Evolutionary conservation across 30 jellyfish, hydroid and myxozoan genomes (phyloP).

Genomic region (Hydra vulgaris): DNA sequence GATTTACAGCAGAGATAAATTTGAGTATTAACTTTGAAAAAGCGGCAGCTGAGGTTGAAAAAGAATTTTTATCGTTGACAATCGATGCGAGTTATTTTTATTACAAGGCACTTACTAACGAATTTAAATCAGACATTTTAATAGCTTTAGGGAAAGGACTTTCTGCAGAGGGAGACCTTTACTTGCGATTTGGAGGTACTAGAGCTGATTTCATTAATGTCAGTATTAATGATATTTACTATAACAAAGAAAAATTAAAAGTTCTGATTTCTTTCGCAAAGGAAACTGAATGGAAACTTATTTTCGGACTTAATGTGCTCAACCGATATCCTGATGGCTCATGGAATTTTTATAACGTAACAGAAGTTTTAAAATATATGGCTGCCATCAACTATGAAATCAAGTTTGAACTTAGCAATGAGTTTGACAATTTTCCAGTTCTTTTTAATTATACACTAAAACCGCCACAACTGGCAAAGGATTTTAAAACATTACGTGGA

Average conservation of each 20-base stretch:
- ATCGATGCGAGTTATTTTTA: constrained; percentile 40
- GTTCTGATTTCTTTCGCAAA: constrained; percentile 27
- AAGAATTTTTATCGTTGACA: constrained; percentile 51
- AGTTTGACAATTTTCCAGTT: constrained; percentile 53
- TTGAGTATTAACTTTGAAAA: not conserved
- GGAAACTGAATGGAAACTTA: constrained; percentile 50
- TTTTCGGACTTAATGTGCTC: constrained; percentile 56
- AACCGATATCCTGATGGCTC: constrained; percentile 51
- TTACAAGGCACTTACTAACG: constrained; percentile 1
- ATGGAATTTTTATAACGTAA: constrained; percentile 67
- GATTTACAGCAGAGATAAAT: not conserved
- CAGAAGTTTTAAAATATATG: constrained; percentile 40
- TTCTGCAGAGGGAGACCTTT: constrained; percentile 32
- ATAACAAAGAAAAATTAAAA: constrained; percentile 56
- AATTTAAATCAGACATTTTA: constrained; percentile 34
- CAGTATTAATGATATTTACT: constrained; percentile 19
- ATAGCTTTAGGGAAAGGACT: constrained; percentile 31
- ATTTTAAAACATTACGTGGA: constrained; percentile 31
- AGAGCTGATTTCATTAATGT: constrained; percentile 39
- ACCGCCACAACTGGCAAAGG: constrained; percentile 82
- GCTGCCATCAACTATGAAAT: constrained; percentile 40
- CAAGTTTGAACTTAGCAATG: constrained; percentile 80
- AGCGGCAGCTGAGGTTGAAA: constrained; percentile 27
- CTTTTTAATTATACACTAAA: constrained; percentile 41
- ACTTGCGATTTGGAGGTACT: constrained; percentile 65